These are phyloP conservation scores for Macrotrachela quadricornifera DNA, from an alignment of 1,140 invertebrate species.

Conservation along the genomic window DNA sequence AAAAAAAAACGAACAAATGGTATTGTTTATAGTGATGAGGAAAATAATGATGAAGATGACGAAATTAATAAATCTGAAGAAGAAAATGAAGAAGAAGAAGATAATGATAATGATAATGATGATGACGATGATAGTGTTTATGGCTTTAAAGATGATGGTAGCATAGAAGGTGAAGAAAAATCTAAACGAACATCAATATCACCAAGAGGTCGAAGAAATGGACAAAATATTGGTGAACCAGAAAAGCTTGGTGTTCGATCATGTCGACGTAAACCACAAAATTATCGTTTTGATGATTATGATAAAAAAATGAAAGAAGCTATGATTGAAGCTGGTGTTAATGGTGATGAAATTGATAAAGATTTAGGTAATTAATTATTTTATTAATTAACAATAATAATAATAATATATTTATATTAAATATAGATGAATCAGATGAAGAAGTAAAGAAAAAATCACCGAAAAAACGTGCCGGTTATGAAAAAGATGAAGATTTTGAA, in stretches of 20 bases:
- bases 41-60: no score
- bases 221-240: not conserved
- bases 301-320: constrained; percentile 6
- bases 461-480: no score
- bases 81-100: not conserved
- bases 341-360: not conserved
- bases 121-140: not conserved
- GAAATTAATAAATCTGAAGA: not conserved
- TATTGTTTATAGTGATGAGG: no score
- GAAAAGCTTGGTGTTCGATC: not conserved
- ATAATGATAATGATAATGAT: not conserved
- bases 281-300: constrained; percentile 7
- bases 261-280: not conserved
- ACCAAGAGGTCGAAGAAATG: not conserved
- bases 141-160: not conserved
- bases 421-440: no score
- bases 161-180: not conserved
- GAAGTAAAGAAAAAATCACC: no score
- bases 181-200: not conserved
- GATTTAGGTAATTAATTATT: not conserved
- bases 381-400: no score
- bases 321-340: not conserved
- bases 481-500: no score
- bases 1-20: not conserved
- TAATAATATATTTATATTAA: no score